These are phyloP conservation scores for Maconellicoccus hirsutus DNA, from an alignment of 1,140 invertebrate species.

Conservation along the genomic window DNA sequence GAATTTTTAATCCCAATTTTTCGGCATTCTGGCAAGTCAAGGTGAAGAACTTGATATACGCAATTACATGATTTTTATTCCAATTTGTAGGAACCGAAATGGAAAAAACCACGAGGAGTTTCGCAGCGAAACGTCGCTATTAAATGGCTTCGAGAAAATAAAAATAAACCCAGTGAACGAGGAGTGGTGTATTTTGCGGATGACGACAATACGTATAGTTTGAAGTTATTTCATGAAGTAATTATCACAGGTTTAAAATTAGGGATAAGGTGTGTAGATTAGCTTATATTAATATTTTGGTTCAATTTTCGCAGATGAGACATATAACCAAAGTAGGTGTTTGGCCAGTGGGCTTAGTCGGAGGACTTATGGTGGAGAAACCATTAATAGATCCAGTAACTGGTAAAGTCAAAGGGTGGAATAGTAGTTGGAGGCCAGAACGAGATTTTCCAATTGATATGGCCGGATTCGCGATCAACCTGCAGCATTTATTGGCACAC, in stretches of 20 bases:
- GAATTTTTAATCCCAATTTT: too few relatives aligned
- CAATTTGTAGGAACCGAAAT: conserved; percentile 54
- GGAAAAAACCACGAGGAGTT: conserved; percentile 87
- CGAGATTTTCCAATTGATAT: conserved; percentile 93
- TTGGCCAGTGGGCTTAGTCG: conserved; percentile 94
- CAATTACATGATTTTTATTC: neutral
- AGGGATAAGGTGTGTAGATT: too few relatives aligned
- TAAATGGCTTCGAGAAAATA: conserved; percentile 68
- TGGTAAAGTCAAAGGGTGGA: conserved; percentile 69
- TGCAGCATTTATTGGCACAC: conserved; percentile 61
- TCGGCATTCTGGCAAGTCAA: too few relatives aligned
- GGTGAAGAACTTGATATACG: too few relatives aligned
- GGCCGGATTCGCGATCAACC: conserved; percentile 94
- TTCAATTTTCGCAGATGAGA: conserved; percentile 36
- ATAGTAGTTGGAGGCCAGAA: conserved; percentile 72
- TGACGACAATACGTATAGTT: conserved; percentile 92
- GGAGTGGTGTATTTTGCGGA: conserved; percentile 96
- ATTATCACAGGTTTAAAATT: too few relatives aligned
- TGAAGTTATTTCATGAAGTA: conserved; percentile 83
- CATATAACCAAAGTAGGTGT: conserved; percentile 79
- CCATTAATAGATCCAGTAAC: conserved; percentile 54
- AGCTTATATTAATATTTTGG: too few relatives aligned
- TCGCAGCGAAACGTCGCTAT: conserved; percentile 85
- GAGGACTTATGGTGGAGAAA: conserved; percentile 74
- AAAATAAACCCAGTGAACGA: conserved; percentile 39